A percentile compares a stretch with the other conserved stretches of the same genome.
Evolutionary conservation across 2,888 invertebrate genomes (phyloP).

Genomic region (Conistra vaccinii): DNA sequence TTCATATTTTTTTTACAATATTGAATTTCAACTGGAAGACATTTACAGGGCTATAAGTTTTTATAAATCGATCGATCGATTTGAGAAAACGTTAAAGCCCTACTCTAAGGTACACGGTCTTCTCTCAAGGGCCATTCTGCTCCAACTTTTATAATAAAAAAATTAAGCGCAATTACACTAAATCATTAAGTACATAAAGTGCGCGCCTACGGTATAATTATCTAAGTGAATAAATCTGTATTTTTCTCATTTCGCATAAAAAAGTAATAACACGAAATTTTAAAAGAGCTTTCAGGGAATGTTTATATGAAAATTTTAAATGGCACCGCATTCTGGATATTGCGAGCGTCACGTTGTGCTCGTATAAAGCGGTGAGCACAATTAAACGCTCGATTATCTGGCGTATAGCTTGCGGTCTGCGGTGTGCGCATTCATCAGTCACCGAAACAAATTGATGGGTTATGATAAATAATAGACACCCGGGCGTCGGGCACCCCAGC

Average conservation of each 20-base stretch:
- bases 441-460: slow-evolving; percentile 79
- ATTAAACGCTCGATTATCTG: slow-evolving; percentile 65
- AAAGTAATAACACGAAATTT: slow-evolving; percentile 25
- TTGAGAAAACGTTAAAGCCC: not conserved
- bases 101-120: not conserved
- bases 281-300: slow-evolving; percentile 45
- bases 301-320: slow-evolving; percentile 46
- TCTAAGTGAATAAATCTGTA: slow-evolving; percentile 48
- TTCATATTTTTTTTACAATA: not conserved
- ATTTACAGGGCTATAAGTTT: not conserved
- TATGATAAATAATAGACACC: slow-evolving; percentile 78
- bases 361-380: slow-evolving; percentile 50
- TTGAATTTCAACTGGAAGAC: not conserved
- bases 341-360: slow-evolving; percentile 31
- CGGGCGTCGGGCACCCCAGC: slow-evolving; percentile 19
- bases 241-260: slow-evolving; percentile 50
- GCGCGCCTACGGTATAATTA: slow-evolving; percentile 57
- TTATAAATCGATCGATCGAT: not conserved
- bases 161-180: slow-evolving; percentile 33
- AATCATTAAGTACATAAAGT: slow-evolving; percentile 48
- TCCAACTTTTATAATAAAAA: slow-evolving; percentile 39
- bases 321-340: slow-evolving; percentile 31
- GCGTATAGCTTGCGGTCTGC: slow-evolving; percentile 54
- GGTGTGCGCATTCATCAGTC: slow-evolving; percentile 69
- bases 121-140: slow-evolving; percentile 23